Evolutionary conservation across 2,113 vertebrate genomes (phyloP), one percentile per base, ranked within the genome.

Genomic region (Nyctereutes procyonoides): DNA sequence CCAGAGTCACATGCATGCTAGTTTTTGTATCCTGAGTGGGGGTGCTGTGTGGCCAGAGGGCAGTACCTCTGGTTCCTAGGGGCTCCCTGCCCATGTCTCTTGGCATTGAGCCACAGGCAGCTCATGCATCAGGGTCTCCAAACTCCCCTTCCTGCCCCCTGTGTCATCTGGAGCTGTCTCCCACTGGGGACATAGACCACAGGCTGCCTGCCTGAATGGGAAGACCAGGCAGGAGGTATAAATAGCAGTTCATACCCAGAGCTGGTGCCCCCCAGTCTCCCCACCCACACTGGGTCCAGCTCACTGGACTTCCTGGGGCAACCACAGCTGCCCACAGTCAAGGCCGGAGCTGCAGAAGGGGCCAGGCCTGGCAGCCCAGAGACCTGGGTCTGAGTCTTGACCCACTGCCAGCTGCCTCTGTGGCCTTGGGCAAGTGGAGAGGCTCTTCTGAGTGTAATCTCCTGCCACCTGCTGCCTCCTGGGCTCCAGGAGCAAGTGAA

Each of bases 351-450:
- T 38, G n/a, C 22, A 20, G 5, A 79, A 81, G 16, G 35, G 73
- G 43, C 60, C 16, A 55, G 83, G 38, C 20, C 30, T 28, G 20
- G 35, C 10, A 80, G 8, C 22, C 79, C 43, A 55, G 65, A 95
- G 56, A 11, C 56, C 9, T 8, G 38, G 20, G 48, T 43, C 55
- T 76, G 28, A 26, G 51, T n/a, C 11, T 14, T 22, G 88, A 55
- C 13, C 51, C 24, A 3, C 28, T 0, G 15, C 6, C 11, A 26
- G 38, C 0, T 5, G 5, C 30, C 58, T 65, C 1, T 2, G 2
- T 22, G 30, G 14, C 67, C 43, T 38, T 1, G 10, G 67, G 30
- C 9, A 65, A 35, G 24, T 13, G 1, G 53, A 11, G 51, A 55
- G 53, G 22, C 58, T 63, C 30, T 20, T 74, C 53, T 16, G 80